Evolutionary conservation across 2,113 vertebrate genomes (phyloP).

Genomic region (Gymnorhina tibicen): DNA sequence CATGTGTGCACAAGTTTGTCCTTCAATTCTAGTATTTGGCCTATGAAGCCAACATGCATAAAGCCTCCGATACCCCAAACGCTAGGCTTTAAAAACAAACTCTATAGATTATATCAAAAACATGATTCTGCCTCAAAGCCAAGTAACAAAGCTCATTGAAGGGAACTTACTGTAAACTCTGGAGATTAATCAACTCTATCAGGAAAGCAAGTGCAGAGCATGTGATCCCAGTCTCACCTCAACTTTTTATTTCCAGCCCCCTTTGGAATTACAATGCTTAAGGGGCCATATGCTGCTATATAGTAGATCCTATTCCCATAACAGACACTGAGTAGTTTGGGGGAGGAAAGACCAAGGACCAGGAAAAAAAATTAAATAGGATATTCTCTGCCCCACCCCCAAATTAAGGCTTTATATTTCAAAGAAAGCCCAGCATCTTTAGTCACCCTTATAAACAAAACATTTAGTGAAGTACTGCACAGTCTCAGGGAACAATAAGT

Average conservation of each 20-base stretch:
- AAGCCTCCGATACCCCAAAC: not conserved
- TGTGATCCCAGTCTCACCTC: not conserved
- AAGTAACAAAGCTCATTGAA: constrained; percentile 9
- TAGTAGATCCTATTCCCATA: not conserved
- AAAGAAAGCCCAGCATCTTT: not conserved
- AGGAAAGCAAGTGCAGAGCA: not conserved
- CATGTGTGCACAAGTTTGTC: constrained; percentile 50
- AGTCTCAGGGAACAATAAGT: not conserved
- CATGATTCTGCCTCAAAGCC: constrained; percentile 36
- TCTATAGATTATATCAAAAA: constrained; percentile 27
- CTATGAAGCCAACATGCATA: constrained; percentile 6
- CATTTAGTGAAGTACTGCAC: not conserved
- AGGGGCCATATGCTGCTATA: not conserved
- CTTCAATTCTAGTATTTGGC: constrained; percentile 29
- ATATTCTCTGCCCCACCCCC: not conserved
- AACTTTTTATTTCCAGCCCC: not conserved
- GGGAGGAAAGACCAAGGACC: not conserved
- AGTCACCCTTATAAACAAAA: not conserved
- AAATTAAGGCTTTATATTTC: not conserved
- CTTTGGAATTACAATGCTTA: not conserved
- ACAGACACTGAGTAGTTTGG: not conserved
- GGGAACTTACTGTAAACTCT: not conserved
- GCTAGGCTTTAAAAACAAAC: constrained; percentile 24
- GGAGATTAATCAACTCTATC: constrained; percentile 19
- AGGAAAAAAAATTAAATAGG: not conserved